Evolutionary conservation across 2,113 vertebrate species (phyloP), one percentile per base, ranked within the genome.

Genomic region (Ia io): DNA sequence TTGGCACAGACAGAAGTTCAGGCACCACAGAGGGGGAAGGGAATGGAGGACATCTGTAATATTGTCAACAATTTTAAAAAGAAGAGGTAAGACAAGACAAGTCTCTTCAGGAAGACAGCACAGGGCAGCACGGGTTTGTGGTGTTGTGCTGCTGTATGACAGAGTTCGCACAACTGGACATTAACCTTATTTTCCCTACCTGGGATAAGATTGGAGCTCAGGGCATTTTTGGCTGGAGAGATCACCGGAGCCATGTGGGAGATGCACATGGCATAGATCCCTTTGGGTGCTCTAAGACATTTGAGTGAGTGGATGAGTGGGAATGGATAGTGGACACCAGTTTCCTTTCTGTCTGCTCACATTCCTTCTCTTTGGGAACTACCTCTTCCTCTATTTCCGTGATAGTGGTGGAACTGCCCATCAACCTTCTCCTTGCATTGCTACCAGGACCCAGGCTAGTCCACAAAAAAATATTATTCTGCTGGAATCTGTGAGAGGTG

Each of bases 351-450:
- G 9, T 40, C 32, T 42, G 13, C 37, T 51, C 82, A 61, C 44
- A 4, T 82, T 51, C 32, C 42, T 76, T 44, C 20, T 47, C 11
- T 84, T 32, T n/a, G 40, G 61, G 18, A 59, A 61, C 61, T 67
- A 40, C 17, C 11, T 51, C 73, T 69, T 47, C 40, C 22, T 88
- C 37, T 61, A 9, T 9, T 47, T 65, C 25, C 2, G 2, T 0
- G 22, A 28, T 44, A 69, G 32, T 70, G 9, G 9, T 23, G 56
- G 35, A 70, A 23, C 11, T n/a, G 8, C 71, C 25, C 32, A 11
- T 30, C 25, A 40, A 8, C 4, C 17, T 16, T 16, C 49, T 44
- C 5, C 9, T 17, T 4, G 23, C 2, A 2, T 0, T 11, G 47
- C 9, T 5, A 5, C 28, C 20, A 18, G 2, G 71, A 78, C 25